Evolutionary conservation across 2,888 invertebrate species (phyloP).

Genomic region (Hermaeophaga mercurialis): DNA sequence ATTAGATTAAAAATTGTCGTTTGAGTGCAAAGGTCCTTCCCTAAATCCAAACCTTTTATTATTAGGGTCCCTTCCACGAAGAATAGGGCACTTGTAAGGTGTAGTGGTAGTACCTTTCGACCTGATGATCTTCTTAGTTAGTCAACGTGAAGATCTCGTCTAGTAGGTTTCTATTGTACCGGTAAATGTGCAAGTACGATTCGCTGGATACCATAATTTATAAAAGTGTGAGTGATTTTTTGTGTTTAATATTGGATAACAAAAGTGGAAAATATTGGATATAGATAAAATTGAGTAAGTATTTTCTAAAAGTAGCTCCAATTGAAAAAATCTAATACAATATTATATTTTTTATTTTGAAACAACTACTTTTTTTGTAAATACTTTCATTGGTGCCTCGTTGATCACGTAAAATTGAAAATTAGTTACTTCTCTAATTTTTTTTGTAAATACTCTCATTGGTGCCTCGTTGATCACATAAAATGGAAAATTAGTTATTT

Average conservation of each 20-base stretch:
- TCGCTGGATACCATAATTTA: neutral
- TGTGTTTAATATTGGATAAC: neutral
- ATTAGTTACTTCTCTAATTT: too few relatives aligned
- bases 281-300: neutral
- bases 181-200: neutral
- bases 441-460: too few relatives aligned
- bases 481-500: too few relatives aligned
- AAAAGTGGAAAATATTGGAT: neutral
- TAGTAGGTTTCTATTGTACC: conserved; percentile 3
- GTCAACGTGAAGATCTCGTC: conserved; percentile 25
- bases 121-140: conserved; percentile 17
- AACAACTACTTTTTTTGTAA: too few relatives aligned
- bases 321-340: too few relatives aligned
- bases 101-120: conserved; percentile 23
- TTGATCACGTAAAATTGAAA: too few relatives aligned
- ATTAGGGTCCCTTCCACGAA: conserved; percentile 26
- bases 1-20: too few relatives aligned
- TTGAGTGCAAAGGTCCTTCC: neutral
- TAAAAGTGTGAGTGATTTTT: neutral
- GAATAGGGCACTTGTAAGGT: conserved; percentile 23
- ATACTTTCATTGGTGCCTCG: too few relatives aligned
- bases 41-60: conserved; percentile 1
- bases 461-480: too few relatives aligned
- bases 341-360: too few relatives aligned
- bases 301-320: too few relatives aligned